Evolutionary conservation across 2,113 vertebrate species (phyloP).

Genomic region (Apodemus sylvaticus): DNA sequence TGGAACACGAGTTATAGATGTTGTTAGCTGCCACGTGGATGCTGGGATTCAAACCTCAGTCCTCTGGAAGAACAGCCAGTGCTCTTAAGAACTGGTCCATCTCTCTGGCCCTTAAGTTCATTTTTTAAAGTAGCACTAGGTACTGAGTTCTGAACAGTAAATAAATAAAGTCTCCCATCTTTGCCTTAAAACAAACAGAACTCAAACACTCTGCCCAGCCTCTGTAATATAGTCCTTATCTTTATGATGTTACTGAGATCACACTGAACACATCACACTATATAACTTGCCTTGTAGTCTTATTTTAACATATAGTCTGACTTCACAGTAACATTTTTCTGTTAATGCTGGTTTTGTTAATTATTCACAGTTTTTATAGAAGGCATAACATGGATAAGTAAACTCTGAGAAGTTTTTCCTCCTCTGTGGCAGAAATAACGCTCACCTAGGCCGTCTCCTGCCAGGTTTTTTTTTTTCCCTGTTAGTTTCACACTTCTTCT

Average conservation of each 20-base stretch:
- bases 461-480: background rate
- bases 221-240: background rate
- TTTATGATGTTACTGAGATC: background rate
- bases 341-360: background rate
- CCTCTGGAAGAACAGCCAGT: background rate
- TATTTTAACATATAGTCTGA: background rate
- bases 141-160: background rate
- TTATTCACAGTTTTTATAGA: background rate
- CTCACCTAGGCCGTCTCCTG: background rate
- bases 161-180: background rate
- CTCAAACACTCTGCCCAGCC: background rate
- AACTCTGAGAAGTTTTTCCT: background rate
- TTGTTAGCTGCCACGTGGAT: background rate
- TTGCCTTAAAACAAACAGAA: background rate
- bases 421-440: background rate
- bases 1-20: background rate
- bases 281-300: background rate
- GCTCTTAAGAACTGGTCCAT: background rate
- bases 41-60: background rate
- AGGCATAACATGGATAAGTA: background rate
- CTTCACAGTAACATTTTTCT: background rate
- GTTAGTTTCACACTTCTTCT: background rate
- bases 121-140: background rate
- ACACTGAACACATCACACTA: accelerated
- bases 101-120: background rate